phyloP scores from a whole-genome alignment of 2,888 invertebrate genomes.

The Pachycephus smyrnensis region DNA sequence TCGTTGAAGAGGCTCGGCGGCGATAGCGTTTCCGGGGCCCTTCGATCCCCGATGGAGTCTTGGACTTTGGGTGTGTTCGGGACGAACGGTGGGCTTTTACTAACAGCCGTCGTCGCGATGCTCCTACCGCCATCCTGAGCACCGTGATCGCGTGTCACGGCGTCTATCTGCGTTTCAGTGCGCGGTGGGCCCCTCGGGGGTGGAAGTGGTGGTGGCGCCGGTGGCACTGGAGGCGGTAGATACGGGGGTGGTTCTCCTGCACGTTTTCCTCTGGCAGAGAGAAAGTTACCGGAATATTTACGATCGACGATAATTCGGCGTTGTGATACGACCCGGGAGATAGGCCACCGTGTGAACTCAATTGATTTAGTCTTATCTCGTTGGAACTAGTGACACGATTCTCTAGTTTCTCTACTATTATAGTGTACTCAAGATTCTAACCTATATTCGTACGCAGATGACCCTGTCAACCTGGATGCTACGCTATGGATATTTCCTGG shows the following conservation, averaged over 20 bases:
- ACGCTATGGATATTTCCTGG: too few relatives aligned
- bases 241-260: slow-evolving; percentile 19
- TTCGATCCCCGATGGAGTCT: slow-evolving; percentile 33
- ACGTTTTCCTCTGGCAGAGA: slow-evolving; percentile 3
- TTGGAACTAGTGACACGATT: too few relatives aligned
- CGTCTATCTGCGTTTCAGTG: slow-evolving; percentile 23
- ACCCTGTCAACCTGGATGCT: too few relatives aligned
- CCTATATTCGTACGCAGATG: too few relatives aligned
- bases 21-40: slow-evolving; percentile 49
- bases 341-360: too few relatives aligned
- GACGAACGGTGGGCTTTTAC: slow-evolving; percentile 52
- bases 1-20: slow-evolving; percentile 37
- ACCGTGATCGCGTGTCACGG: slow-evolving; percentile 52
- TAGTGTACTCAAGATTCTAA: too few relatives aligned
- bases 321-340: too few relatives aligned
- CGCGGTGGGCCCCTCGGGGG: slow-evolving; percentile 18
- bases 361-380: too few relatives aligned
- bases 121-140: slow-evolving; percentile 35
- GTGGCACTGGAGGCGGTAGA: slow-evolving; percentile 23
- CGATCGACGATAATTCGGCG: neutral
- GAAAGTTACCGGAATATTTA: slow-evolving; percentile 9
- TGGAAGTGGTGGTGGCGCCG: slow-evolving; percentile 9
- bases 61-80: slow-evolving; percentile 44
- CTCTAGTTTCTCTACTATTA: too few relatives aligned
- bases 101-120: slow-evolving; percentile 40